Base-by-base conservation (phyloP, 2,797 vertebrate species). In the Pseudochaenichthys georgianus region DNA sequence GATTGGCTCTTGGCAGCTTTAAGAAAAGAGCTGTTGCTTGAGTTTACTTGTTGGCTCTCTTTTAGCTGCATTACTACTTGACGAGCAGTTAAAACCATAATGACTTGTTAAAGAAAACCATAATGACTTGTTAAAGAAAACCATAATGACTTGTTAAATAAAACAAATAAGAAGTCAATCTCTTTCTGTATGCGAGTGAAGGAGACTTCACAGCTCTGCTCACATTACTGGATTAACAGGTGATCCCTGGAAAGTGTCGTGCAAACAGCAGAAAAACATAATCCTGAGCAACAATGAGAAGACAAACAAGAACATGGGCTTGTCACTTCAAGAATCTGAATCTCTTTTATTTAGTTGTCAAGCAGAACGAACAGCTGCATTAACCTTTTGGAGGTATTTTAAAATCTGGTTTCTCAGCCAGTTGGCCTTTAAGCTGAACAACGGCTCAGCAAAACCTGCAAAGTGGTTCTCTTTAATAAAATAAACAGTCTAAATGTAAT, bases 331-430 rank as follows among this genome's bases (percentile, higher is more conserved):
- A 43, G 48, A 72, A 43, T 64, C 5, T 4, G 12, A 64, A 52
- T 65, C 17, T 53, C 73, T 42, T 62, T 77, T 4, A 53, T 69
- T 59, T 28, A 11, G 69, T 23, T 9, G 46, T 69, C 47, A 70
- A 53, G 59, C 64, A 64, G 46, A 78, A 65, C 58, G 9, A n/a
- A 67, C 31, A 58, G 57, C 75, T 76, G n/a, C 59, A 23, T 10
- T 57, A 47, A 71, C 62, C 52, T 60, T 13, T 11, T 23, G 4
- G 0, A 23, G 23, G 58, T 11, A 54, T 52, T 64, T 54, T 54
- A 16, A 67, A 55, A 43, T 61, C 23, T 46, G 23, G 28, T 70
- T 66, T 75, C 34, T 55, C 42, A 57, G 19, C 31, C 28, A 42
- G 61, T 58, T n/a, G 5, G 63, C 13, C 13, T 50, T 5, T 2